Conservation (phyloP, 2,113 vertebrate genomes). For the Arothron firmamentum region DNA sequence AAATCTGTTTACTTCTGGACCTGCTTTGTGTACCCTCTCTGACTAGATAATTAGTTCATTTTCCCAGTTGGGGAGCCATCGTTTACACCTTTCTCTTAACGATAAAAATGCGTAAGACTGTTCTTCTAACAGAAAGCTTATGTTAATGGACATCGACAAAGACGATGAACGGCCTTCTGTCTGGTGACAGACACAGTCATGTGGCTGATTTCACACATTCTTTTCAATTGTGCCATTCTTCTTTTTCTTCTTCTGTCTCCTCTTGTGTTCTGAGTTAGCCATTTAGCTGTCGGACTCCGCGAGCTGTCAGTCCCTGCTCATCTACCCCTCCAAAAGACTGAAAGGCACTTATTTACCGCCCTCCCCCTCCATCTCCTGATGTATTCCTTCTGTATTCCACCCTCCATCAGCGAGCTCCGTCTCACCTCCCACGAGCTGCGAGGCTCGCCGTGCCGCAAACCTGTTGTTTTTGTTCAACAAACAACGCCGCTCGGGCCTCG, state of each 20-base stretch:
- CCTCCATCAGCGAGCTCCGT: slow-evolving; percentile 12
- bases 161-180: slow-evolving; percentile 14
- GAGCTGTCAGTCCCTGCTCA: slow-evolving; percentile 39
- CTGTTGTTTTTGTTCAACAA: slow-evolving; percentile 43
- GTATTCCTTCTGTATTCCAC: slow-evolving; percentile 20
- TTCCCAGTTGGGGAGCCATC: background rate
- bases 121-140: background rate
- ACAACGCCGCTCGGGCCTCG: slow-evolving; percentile 30
- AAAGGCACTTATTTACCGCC: slow-evolving; percentile 52
- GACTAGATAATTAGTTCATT: too few species aligned
- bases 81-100: background rate
- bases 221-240: slow-evolving; percentile 12
- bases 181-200: slow-evolving; percentile 33
- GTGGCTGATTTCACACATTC: slow-evolving; percentile 26
- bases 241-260: slow-evolving; percentile 34
- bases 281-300: slow-evolving; percentile 47
- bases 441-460: slow-evolving; percentile 34
- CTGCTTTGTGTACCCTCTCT: background rate
- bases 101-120: background rate
- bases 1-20: too few species aligned
- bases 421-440: slow-evolving; percentile 32
- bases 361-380: slow-evolving; percentile 17
- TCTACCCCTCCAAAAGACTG: slow-evolving; percentile 33
- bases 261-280: slow-evolving; percentile 42
- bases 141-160: slow-evolving; percentile 22